Percentiles rank a stretch among this genome's conserved stretches.
Conservation (phyloP, 1,140 invertebrate species). For the Lysiphlebus fabarum region DNA sequence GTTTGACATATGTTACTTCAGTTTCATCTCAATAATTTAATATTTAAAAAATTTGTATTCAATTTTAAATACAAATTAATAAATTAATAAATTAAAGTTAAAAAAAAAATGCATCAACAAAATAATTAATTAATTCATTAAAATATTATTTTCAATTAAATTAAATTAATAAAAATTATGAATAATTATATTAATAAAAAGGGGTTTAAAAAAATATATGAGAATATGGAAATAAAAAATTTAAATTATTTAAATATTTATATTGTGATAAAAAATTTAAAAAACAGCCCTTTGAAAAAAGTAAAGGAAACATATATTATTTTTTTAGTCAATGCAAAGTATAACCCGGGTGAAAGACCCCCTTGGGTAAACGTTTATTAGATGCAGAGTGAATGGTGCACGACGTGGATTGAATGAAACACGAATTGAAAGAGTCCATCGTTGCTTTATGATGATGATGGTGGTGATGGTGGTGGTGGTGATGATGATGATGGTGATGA, state of each 20-base stretch:
- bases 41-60: too few relatives aligned
- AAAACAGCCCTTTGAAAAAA: not conserved
- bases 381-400: conserved; percentile 18
- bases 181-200: not conserved
- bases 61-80: too few relatives aligned
- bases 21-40: too few relatives aligned
- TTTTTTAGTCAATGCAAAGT: not conserved
- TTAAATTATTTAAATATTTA: too few relatives aligned
- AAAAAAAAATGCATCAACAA: too few relatives aligned
- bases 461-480: too few relatives aligned
- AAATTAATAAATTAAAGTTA: too few relatives aligned
- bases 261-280: not conserved
- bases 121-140: too few relatives aligned
- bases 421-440: conserved; percentile 7
- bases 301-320: too few relatives aligned
- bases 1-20: not conserved
- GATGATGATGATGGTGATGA: too few relatives aligned
- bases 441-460: not conserved
- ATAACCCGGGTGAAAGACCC: not conserved
- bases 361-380: conserved; percentile 15
- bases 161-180: not conserved
- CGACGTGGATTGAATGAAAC: conserved; percentile 22
- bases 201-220: not conserved
- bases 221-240: not conserved
- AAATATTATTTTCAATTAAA: too few relatives aligned